Percentiles rank a stretch among this genome's conserved stretches.
phyloP scores from a whole-genome alignment of 2,888 invertebrate genomes.

The Thecocarcelia acutangulata region DNA sequence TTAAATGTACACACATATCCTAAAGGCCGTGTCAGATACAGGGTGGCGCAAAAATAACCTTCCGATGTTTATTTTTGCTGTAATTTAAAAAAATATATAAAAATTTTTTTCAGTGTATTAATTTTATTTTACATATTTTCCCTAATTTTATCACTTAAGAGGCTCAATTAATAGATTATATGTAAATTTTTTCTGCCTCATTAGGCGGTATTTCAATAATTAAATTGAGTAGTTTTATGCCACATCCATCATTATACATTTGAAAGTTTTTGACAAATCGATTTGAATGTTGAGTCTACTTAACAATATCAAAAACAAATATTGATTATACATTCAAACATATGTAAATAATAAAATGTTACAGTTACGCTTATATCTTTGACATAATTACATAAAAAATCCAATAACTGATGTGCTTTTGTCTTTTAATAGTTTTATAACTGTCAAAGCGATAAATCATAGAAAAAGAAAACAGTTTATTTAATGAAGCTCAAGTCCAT shows the following conservation, averaged over 20 bases:
- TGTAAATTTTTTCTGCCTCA: slow-evolving; percentile 9
- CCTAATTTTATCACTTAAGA: slow-evolving; percentile 8
- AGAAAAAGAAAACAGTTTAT: too few relatives aligned
- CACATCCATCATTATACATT: slow-evolving; percentile 26
- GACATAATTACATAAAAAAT: neutral
- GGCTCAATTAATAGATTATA: slow-evolving; percentile 10
- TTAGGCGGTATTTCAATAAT: slow-evolving; percentile 22
- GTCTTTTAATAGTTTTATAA: too few relatives aligned
- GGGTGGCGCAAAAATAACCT: too few relatives aligned
- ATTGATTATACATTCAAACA: too few relatives aligned
- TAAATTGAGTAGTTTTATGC: neutral
- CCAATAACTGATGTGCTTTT: too few relatives aligned
- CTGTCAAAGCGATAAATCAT: too few relatives aligned
- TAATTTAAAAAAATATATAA: too few relatives aligned
- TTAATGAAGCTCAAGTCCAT: too few relatives aligned
- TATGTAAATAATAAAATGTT: slow-evolving; percentile 27
- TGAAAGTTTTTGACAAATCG: slow-evolving; percentile 53
- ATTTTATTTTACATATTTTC: slow-evolving; percentile 21
- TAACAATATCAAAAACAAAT: neutral
- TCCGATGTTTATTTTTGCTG: too few relatives aligned
- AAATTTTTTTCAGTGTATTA: too few relatives aligned
- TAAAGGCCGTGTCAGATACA: too few relatives aligned
- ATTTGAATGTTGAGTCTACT: neutral
- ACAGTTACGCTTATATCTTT: slow-evolving; percentile 13
- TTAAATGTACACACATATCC: too few relatives aligned